phyloP scores from a whole-genome alignment of 1,140 invertebrate species.

The Calliphora vicina region DNA sequence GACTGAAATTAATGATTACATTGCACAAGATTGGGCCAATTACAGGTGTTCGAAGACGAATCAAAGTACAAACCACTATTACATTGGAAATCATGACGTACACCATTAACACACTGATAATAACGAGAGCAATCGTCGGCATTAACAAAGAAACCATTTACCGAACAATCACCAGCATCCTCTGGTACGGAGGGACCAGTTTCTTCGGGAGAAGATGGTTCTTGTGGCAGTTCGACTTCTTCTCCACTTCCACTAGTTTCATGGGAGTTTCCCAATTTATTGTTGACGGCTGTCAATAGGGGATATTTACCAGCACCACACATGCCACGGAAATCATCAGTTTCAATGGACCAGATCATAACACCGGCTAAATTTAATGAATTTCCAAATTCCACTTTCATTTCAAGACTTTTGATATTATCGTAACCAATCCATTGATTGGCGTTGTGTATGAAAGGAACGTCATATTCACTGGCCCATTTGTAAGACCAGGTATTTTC shows the following conservation, averaged over 20 bases:
- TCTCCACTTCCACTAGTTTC: background rate
- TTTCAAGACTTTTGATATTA: constrained; percentile 55
- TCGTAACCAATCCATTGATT: constrained; percentile 65
- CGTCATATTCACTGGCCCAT: constrained; percentile 51
- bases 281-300: constrained; percentile 15
- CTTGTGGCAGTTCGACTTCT: background rate
- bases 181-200: background rate
- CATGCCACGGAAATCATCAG: constrained; percentile 67
- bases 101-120: constrained; percentile 4
- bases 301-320: constrained; percentile 52
- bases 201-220: background rate
- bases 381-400: constrained; percentile 57
- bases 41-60: background rate
- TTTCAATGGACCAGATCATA: constrained; percentile 72
- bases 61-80: constrained; percentile 18
- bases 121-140: background rate
- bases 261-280: background rate
- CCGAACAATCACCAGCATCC: background rate
- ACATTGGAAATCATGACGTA: constrained; percentile 8
- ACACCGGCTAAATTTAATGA: constrained; percentile 65
- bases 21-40: constrained; percentile 4
- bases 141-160: constrained; percentile 5
- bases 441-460: constrained; percentile 58
- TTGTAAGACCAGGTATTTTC: constrained; percentile 41
- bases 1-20: background rate